phyloP scores from a whole-genome alignment of 2,797 vertebrate species.

The Nyctibius grandis region DNA sequence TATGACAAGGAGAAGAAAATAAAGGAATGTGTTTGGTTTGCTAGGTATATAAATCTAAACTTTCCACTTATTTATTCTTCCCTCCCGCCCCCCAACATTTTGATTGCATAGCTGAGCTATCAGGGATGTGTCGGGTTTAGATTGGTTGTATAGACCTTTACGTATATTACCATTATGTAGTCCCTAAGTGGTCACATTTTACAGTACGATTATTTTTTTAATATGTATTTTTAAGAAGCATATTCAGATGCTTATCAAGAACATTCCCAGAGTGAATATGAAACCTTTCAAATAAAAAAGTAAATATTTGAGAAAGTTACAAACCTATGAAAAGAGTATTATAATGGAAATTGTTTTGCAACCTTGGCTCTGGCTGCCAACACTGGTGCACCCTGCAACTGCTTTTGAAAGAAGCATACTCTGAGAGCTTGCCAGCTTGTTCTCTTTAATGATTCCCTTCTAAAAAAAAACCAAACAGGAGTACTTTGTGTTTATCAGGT shows the following conservation, averaged over 20 bases:
- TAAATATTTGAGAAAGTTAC: background rate
- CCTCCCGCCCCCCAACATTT: accelerated
- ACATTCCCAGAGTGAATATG: background rate
- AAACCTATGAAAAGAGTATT: background rate
- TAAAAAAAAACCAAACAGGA: background rate
- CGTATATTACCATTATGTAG: background rate
- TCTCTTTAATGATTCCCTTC: background rate
- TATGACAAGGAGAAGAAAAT: background rate
- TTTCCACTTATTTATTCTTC: background rate
- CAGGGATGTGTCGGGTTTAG: background rate
- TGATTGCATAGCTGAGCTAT: background rate
- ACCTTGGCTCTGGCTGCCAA: background rate
- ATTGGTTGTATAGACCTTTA: background rate
- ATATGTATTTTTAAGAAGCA: background rate
- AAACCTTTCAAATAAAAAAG: background rate
- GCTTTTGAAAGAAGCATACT: background rate
- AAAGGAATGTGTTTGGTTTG: background rate
- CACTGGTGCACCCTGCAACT: background rate
- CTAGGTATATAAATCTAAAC: background rate
- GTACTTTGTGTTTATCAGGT: background rate
- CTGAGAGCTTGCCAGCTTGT: background rate
- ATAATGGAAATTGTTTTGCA: background rate
- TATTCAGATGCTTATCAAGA: background rate
- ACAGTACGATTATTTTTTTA: background rate
- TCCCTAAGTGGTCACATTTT: background rate